These are phyloP conservation scores for Tragelaphus buxtoni DNA, from an alignment of 2,113 vertebrate genomes.

Conservation along the genomic window DNA sequence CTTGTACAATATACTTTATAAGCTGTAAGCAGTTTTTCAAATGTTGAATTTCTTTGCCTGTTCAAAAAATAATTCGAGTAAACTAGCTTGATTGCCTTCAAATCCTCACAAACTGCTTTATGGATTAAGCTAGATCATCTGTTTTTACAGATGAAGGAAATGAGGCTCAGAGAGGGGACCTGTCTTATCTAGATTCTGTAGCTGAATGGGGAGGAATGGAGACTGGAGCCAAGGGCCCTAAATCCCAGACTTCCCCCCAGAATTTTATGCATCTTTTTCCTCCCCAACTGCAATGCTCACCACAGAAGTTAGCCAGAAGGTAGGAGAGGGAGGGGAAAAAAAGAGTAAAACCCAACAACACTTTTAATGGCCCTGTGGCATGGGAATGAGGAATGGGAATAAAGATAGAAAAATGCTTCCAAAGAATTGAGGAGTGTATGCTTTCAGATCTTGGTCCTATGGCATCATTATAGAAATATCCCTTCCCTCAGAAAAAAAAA, in stretches of 20 bases:
- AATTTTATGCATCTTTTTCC: neutral
- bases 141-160: neutral
- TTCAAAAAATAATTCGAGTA: neutral
- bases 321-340: neutral
- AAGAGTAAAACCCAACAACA: neutral
- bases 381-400: neutral
- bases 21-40: neutral
- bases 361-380: neutral
- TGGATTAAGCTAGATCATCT: neutral
- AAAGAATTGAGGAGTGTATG: neutral
- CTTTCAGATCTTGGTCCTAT: neutral
- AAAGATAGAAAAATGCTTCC: neutral
- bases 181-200: neutral
- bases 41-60: neutral
- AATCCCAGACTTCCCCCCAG: neutral
- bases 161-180: too few relatives aligned
- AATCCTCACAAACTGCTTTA: neutral
- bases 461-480: neutral
- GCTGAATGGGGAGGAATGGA: neutral
- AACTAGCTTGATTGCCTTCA: neutral
- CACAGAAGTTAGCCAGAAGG: neutral
- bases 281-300: neutral
- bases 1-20: neutral
- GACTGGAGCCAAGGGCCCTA: neutral
- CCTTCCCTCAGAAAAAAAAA: fast-evolving